Evolutionary conservation across 2,797 vertebrate genomes (phyloP), one percentile per base, ranked within the genome.

Genomic region (Sparus aurata): DNA sequence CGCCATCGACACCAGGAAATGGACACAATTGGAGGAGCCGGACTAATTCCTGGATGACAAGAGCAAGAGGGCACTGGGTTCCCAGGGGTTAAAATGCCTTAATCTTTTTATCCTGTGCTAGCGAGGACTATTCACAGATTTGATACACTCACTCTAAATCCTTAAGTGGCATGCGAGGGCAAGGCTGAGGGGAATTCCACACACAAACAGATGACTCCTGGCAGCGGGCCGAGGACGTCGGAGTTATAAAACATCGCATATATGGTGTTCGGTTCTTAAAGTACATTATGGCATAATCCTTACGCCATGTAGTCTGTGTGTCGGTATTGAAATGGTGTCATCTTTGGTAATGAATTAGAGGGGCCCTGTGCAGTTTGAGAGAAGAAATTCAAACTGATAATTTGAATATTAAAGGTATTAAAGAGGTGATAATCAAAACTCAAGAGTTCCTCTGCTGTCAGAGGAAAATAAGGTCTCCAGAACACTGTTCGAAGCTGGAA

Each of bases 51-150:
- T 91, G 69, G 88, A 87, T 78, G 87, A 80, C 69, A 54, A 70
- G 81, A 85, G 84, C 80, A 83, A 89, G 83, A 85, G 90, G 85
- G 78, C 87, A 87, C 30, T 12, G 5, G 71, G 80, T 81, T 90
- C 86, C 87, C 66, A 79, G 81, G 90, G 90, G 93, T 95, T 94
- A 91, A 94, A 94, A 93, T 88, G 93, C 88, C 87, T 92, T 95
- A 94, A 95, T 95, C 94, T 93, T 90, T 93, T 94, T 91, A 95
- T 93, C 94, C 93, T 90, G 86, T 80, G 82, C 89, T 70, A 45
- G 87, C 87, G 85, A 91, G 85, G 82, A 92, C 90, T 91, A 90
- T 94, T 93, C 92, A 91, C 91, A 92, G 87, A 93, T 94, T 95
- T 91, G 85, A 94, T 90, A 92, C 90, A 93, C 89, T 90, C 83